A percentile compares a stretch with the other conserved stretches of the same genome.
phyloP scores from a whole-genome alignment of 2,113 vertebrate species.

The Rynchops niger region DNA sequence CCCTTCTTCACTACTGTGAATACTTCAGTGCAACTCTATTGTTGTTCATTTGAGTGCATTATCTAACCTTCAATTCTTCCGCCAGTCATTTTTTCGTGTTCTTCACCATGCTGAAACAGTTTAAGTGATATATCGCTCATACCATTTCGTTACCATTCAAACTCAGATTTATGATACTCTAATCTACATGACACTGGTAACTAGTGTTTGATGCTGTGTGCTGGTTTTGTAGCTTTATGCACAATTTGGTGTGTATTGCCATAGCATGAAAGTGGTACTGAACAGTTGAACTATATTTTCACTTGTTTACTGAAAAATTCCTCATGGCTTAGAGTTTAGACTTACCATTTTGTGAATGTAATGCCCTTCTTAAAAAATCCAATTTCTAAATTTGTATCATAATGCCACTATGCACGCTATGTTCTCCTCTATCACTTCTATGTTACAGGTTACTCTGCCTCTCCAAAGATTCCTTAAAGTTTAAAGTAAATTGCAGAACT shows the following conservation, averaged over 20 bases:
- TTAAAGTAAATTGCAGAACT: background rate
- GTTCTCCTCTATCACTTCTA: constrained; percentile 7
- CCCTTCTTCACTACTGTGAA: background rate
- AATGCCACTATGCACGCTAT: background rate
- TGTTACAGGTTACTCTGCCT: constrained; percentile 27
- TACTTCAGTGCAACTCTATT: background rate
- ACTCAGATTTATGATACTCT: constrained; percentile 3
- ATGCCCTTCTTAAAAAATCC: constrained; percentile 29
- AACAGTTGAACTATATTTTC: constrained; percentile 22
- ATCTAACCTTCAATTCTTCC: background rate
- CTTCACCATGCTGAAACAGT: background rate
- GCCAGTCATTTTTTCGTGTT: background rate
- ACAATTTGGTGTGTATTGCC: background rate
- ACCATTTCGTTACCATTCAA: background rate
- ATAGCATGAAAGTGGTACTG: background rate
- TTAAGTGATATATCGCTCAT: background rate
- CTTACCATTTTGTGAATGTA: background rate
- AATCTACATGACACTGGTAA: background rate
- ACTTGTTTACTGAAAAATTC: constrained; percentile 3
- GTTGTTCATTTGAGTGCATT: background rate
- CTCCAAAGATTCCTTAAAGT: constrained; percentile 28
- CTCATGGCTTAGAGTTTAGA: background rate
- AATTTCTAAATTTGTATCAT: constrained; percentile 45
- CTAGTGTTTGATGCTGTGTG: background rate
- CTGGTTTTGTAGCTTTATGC: constrained; percentile 19